These are phyloP conservation scores for Nycticryphes semicollaris DNA, from an alignment of 2,113 vertebrate genomes.

Conservation along the genomic window DNA sequence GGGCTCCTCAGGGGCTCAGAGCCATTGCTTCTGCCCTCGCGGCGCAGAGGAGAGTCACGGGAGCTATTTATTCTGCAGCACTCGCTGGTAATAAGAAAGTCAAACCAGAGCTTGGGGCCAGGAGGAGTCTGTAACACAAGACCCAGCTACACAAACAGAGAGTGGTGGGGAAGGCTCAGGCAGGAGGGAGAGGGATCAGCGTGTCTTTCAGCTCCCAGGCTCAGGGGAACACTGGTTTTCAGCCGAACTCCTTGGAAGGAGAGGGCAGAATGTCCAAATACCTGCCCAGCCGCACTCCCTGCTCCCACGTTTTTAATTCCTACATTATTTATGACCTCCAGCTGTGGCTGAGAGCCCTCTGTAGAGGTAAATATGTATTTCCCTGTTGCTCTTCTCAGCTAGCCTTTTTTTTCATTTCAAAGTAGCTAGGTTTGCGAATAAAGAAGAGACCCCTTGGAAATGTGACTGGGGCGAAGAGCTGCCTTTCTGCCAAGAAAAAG, in stretches of 20 bases:
- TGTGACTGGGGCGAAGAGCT: not conserved
- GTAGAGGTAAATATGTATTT: not conserved
- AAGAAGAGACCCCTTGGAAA: not conserved
- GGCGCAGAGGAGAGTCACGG: not conserved
- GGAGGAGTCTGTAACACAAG: not conserved
- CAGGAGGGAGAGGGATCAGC: not conserved
- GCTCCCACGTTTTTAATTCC: not conserved
- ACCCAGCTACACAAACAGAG: not conserved
- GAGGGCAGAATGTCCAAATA: rapidly evolving
- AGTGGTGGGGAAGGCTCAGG: not conserved
- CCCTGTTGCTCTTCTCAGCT: not conserved
- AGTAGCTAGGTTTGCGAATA: not conserved
- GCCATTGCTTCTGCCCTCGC: not conserved
- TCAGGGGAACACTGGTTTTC: not conserved
- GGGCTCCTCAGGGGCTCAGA: not conserved
- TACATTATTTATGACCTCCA: rapidly evolving
- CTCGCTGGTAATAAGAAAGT: not conserved
- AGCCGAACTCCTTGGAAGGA: not conserved
- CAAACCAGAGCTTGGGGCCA: not conserved
- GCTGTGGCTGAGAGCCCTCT: not conserved
- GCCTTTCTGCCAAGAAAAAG: not conserved
- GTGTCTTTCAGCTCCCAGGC: rapidly evolving
- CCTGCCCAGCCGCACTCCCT: not conserved
- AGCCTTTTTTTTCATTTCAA: not conserved
- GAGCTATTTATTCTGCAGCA: not conserved